Evolutionary conservation across 2,797 vertebrate species (phyloP), one percentile per base, ranked within the genome.

Genomic region (Buceros bicornis): DNA sequence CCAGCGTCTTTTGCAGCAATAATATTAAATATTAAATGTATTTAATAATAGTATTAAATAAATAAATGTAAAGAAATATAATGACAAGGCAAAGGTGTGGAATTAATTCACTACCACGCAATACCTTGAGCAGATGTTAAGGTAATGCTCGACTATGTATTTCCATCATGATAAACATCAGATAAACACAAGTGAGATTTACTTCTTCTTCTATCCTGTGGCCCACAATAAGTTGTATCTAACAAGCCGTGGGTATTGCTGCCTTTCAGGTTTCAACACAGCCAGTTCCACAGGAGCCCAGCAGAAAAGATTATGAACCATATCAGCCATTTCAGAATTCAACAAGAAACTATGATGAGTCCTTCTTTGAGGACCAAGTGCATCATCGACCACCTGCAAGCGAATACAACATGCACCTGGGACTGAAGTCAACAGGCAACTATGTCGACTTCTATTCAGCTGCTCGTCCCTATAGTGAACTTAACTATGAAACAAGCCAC

Each of bases 371-470:
- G 97, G 99, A 99, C 98, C 99, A 99, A 98, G 99, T 98, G 79
- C 99, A 99, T 95, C 99, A 99, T 79, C 99, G 99, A 82, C 99
- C 98, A 90, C 98, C 99, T 81, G 98, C 98, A 95, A 98, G 99
- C 1, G 99, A 99, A 97, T 99, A 99, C 97, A 99, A 99, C 98
- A 99, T 99, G 99, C 99, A 99, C 95, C 99, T 99, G 98, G 99
- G 99, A 97, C 99, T 99, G 96, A 99, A 99, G 98, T 99, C 99
- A 97, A 99, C 99, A 5, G 99, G 99, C 96, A 99, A 99, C 98
- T 99, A 99, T 15, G 99, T 99, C 87, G 99, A 99, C 98, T 99
- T 99, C 99, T 99, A 99, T 98, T 99, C 99, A 16, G 99, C 99
- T 58, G 99, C 99, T 97, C 99, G 99, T 96, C 99, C 99, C 90